These are phyloP conservation scores for Trissolcus basalis DNA, from an alignment of 1,140 invertebrate genomes.

Conservation along the genomic window DNA sequence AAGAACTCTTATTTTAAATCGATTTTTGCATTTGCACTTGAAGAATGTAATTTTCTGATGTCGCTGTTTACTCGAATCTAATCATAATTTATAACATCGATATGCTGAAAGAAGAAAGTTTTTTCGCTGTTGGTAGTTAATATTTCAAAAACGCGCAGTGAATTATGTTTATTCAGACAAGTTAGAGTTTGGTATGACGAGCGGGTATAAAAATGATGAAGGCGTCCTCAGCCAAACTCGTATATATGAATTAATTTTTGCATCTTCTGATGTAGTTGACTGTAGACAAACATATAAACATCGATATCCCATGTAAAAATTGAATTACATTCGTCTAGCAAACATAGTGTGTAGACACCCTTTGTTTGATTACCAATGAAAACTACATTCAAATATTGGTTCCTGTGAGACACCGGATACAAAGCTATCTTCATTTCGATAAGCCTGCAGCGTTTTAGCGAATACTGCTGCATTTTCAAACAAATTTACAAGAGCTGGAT, in stretches of 20 bases:
- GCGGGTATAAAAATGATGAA: not conserved
- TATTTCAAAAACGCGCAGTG: no score
- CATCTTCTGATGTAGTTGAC: slow-evolving; percentile 32
- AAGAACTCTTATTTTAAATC: not conserved
- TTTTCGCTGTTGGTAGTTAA: no score
- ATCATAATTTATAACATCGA: no score
- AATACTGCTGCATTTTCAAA: slow-evolving; percentile 57
- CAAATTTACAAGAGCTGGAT: slow-evolving; percentile 53
- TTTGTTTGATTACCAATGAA: slow-evolving; percentile 62
- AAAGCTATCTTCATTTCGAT: slow-evolving; percentile 63
- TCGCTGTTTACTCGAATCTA: no score
- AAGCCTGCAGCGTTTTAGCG: slow-evolving; percentile 58
- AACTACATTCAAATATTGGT: slow-evolving; percentile 67
- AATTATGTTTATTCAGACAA: no score
- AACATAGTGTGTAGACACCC: slow-evolving; percentile 63
- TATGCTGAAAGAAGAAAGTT: no score
- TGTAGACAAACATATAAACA: slow-evolving; percentile 54
- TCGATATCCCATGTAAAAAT: slow-evolving; percentile 62
- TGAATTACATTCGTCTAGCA: slow-evolving; percentile 64
- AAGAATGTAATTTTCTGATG: no score
- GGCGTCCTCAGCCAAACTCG: not conserved
- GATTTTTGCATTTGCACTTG: no score
- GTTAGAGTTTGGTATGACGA: not conserved
- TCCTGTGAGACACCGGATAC: slow-evolving; percentile 60
- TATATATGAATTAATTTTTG: slow-evolving; percentile 35